These are phyloP conservation scores for Harpagoxenus sublaevis DNA, from an alignment of 2,888 invertebrate species.

Conservation along the genomic window DNA sequence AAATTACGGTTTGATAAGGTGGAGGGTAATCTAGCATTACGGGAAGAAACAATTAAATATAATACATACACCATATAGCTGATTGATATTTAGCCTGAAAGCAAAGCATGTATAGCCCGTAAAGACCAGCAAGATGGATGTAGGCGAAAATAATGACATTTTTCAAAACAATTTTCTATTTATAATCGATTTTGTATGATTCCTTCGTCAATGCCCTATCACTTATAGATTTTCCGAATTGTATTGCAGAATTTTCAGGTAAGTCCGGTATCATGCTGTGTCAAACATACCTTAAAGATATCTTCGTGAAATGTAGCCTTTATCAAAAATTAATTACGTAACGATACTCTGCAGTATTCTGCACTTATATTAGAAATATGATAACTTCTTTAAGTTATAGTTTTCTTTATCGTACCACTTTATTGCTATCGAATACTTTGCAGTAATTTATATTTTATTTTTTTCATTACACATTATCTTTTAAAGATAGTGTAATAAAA, in stretches of 20 bases:
- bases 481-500: background rate
- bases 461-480: background rate
- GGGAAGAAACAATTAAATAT: background rate
- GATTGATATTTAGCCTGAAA: too few species aligned
- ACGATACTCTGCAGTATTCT: background rate
- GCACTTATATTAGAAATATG: background rate
- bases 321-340: background rate
- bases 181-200: background rate
- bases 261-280: conserved; percentile 88
- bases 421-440: background rate
- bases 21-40: background rate
- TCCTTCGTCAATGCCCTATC: background rate
- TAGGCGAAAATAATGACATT: background rate
- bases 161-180: background rate
- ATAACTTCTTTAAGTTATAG: background rate
- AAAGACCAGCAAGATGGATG: too few species aligned
- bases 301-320: background rate
- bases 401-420: background rate
- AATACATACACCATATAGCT: background rate
- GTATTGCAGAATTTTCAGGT: background rate
- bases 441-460: background rate
- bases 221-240: background rate
- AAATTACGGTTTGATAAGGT: background rate
- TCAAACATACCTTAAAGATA: conserved; percentile 70
- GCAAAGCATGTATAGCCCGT: too few species aligned